Base-by-base conservation (phyloP, 2,797 vertebrate genomes). In the Emys orbicularis region DNA sequence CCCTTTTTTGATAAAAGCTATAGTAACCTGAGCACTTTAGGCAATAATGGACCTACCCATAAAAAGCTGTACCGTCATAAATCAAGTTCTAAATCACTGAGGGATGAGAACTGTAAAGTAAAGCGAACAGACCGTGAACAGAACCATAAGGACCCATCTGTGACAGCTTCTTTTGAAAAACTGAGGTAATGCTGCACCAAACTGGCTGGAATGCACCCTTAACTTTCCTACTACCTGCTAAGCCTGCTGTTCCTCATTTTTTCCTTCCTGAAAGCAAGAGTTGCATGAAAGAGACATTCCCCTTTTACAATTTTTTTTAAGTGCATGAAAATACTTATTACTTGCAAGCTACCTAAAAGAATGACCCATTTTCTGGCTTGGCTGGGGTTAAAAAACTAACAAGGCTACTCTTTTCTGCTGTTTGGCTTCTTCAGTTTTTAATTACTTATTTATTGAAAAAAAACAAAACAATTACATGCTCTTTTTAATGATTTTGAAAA, bases 41-140 rank as follows among this genome's bases (percentile, higher is more conserved):
- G 98, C 98, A 98, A 98, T 98, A 99, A 98, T 3, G 99, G 99
- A 98, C 99, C 99, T 44, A 99, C 99, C 88, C 99, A 99, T 99
- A 99, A 99, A 99, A 99, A 99, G 98, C 99, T 99, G 97, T 99
- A 99, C 98, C 99, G 99, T 97, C 99, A 99, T 98, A 99, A 99
- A 99, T 99, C 99, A 97, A 99, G 99, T 97, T 99, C 99, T 91
- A 99, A 99, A 98, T 99, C 99, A 72, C 98, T 99, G 97, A 98
- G 99, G 98, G 99, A 99, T 98, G 99, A 99, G 98, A 99, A 99
- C 97, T 98, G 99, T 98, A 99, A 99, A 98, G 99, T 99, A 96
- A 99, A 99, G 98, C 98, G 98, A 97, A 98, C 98, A 96, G 99
- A 99, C 97, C 99, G 99, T 91, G 99, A 99, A 96, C 99, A 99